Conservation (phyloP, 2,888 invertebrate species). For the Synanthedon vespiformis region DNA sequence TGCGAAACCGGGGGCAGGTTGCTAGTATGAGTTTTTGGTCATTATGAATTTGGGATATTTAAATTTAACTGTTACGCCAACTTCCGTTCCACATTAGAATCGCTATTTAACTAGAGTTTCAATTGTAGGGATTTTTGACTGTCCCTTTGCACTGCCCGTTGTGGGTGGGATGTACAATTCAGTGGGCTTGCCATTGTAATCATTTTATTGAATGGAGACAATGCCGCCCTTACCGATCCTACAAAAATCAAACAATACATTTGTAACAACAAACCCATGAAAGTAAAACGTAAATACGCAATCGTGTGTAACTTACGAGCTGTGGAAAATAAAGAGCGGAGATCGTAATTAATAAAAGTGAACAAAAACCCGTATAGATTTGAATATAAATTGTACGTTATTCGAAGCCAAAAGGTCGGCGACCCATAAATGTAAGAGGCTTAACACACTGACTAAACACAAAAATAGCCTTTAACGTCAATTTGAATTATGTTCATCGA, state of each 20-base stretch:
- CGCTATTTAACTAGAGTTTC: not conserved
- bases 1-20: no score
- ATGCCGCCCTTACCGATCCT: slow-evolving; percentile 41
- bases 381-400: slow-evolving; percentile 2
- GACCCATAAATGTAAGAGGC: slow-evolving; percentile 12
- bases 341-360: not conserved
- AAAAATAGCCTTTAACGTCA: slow-evolving; percentile 32
- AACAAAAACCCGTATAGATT: not conserved
- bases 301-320: slow-evolving; percentile 5
- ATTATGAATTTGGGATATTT: not conserved
- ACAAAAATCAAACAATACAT: slow-evolving; percentile 35
- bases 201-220: slow-evolving; percentile 32
- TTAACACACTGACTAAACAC: slow-evolving; percentile 12
- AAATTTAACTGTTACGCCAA: not conserved
- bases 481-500: slow-evolving; percentile 33
- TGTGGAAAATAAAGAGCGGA: slow-evolving; percentile 1
- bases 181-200: slow-evolving; percentile 39
- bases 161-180: slow-evolving; percentile 28
- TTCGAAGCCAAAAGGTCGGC: slow-evolving; percentile 11
- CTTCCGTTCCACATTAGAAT: not conserved
- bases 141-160: slow-evolving; percentile 38
- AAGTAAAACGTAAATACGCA: slow-evolving; percentile 13
- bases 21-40: not conserved
- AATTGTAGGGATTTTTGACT: slow-evolving; percentile 9
- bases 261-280: slow-evolving; percentile 19